Evolutionary conservation across 1,140 invertebrate species (phyloP), one percentile per base, ranked within the genome.

Genomic region (Ooceraea biroi): DNA sequence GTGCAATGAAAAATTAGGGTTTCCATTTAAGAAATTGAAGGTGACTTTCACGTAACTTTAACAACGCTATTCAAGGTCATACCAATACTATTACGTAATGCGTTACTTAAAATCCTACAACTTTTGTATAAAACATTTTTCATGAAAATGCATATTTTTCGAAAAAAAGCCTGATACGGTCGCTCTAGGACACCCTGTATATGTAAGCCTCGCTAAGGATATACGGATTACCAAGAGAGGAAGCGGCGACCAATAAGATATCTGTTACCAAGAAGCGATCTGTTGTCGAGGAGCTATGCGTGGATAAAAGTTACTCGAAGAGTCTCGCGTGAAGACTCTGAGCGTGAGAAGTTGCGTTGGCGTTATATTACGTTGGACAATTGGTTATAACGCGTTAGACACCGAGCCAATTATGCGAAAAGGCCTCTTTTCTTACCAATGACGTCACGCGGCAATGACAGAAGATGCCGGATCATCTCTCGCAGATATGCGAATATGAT

Each of bases 371-470:
- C 89, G 83, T 84, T 77, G 65, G 76, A 88, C 88, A 91, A 91
- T 91, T 91, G 89, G 80, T 80, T 69, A 89, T 91, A 91, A 91
- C 89, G 89, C 88, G 89, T 83, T 91, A 88, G 90, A 91, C 90
- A 86, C 89, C 89, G 83, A 83, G 85, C 87, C 90, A 91, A 91
- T 91, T 91, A 90, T 90, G 88, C 86, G 68, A 89, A 88, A 85
- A 89, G 68, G 58, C 80, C 84, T 91, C 88, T 73, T 66, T 61
- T 69, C 73, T 77, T 72, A 74, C 65, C 77, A 69, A 80, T 86
- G 73, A 89, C 85, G 84, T 86, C 87, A 84, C 52, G 65, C 57
- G 60, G 48, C 76, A 80, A 80, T 65, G 76, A 80, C 71, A 50
- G 76, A 44, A 65, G 41, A 73, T 71, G 76, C 76, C 63, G 50